Evolutionary conservation across 2,113 vertebrate species (phyloP).

Genomic region (Onychostoma macrolepis): DNA sequence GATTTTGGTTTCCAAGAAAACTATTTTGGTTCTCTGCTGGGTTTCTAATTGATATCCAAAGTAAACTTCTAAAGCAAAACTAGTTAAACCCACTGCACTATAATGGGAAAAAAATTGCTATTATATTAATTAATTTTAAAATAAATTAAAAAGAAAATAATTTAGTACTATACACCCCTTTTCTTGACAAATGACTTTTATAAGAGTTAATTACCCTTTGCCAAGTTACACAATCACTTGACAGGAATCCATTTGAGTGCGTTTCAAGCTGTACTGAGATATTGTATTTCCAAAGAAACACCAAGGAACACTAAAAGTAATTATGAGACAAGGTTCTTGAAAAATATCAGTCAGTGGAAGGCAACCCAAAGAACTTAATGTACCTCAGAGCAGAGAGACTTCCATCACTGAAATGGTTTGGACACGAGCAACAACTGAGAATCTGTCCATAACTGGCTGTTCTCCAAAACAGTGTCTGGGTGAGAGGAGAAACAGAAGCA

Average conservation of each 20-base stretch:
- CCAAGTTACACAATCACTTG: not conserved
- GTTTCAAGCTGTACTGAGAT: not conserved
- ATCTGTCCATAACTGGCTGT: conserved; percentile 18
- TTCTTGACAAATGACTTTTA: not conserved
- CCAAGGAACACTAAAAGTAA: not conserved
- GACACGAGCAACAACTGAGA: not conserved
- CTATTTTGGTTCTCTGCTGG: not conserved
- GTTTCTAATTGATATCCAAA: not conserved
- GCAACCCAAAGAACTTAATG: not conserved
- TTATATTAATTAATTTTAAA: not conserved
- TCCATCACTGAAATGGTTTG: conserved; percentile 10
- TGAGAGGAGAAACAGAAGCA: conserved; percentile 1
- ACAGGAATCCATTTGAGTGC: not conserved
- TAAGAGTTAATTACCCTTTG: not conserved
- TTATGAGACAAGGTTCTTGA: not conserved
- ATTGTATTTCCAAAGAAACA: not conserved
- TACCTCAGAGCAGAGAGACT: not conserved
- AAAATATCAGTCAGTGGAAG: not conserved
- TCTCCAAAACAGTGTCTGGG: not conserved
- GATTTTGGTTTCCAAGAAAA: not conserved
- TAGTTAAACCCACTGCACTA: not conserved
- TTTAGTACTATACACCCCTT: not conserved
- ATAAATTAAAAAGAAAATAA: not conserved
- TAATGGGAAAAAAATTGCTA: not conserved
- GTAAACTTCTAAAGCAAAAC: not conserved